Evolutionary conservation across 2,888 invertebrate genomes (phyloP).

Genomic region (Augiades crinisus): DNA sequence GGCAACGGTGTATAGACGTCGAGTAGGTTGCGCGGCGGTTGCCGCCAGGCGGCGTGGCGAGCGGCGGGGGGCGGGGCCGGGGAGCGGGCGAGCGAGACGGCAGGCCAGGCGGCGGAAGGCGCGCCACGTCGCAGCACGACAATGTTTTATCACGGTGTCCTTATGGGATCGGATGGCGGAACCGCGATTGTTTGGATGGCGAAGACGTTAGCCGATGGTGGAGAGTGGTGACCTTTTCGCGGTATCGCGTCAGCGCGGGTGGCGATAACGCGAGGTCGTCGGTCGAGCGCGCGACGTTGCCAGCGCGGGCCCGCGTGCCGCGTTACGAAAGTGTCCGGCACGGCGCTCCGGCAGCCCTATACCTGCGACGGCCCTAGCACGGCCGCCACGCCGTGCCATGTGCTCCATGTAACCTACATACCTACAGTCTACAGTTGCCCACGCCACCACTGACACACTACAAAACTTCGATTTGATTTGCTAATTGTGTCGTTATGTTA

Average conservation of each 20-base stretch:
- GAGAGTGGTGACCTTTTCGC: conserved; percentile 72
- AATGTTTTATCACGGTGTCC: conserved; percentile 58
- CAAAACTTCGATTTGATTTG: conserved; percentile 18
- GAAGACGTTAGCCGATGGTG: conserved; percentile 64
- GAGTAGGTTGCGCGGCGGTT: conserved; percentile 62
- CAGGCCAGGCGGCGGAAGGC: conserved; percentile 30
- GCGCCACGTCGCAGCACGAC: conserved; percentile 36
- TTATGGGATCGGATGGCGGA: conserved; percentile 65
- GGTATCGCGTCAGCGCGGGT: conserved; percentile 66
- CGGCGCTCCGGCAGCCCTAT: conserved; percentile 7
- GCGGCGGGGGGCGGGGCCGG: conserved; percentile 64
- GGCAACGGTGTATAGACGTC: conserved; percentile 78
- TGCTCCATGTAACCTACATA: conserved; percentile 41
- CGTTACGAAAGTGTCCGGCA: conserved; percentile 48
- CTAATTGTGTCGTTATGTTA: conserved; percentile 14
- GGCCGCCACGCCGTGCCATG: conserved; percentile 33
- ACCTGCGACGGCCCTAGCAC: conserved; percentile 42
- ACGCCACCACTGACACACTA: conserved; percentile 8
- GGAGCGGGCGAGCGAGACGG: conserved; percentile 62
- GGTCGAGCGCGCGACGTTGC: conserved; percentile 72
- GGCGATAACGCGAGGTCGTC: conserved; percentile 77
- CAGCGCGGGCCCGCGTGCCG: conserved; percentile 47
- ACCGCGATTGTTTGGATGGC: conserved; percentile 66
- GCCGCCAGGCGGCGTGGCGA: conserved; percentile 69
- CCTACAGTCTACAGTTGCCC: conserved; percentile 4